Evolutionary conservation across 1,140 invertebrate genomes (phyloP), one percentile per base, ranked within the genome.

Genomic region (Trigoniulus corallinus): DNA sequence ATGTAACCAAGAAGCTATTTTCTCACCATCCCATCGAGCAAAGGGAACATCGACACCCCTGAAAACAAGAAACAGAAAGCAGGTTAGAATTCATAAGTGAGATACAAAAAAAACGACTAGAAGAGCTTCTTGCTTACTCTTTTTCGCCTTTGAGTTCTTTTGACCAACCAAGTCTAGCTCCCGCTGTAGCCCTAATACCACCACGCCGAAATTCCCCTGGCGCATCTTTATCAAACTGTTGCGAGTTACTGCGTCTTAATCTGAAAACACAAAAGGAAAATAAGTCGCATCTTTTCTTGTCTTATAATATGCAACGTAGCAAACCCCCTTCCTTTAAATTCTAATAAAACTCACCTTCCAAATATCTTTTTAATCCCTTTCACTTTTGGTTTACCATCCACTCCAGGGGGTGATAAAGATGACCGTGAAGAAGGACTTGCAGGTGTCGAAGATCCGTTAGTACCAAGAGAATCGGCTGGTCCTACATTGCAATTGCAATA

Each of bases 1-100:
- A 55, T 80, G 74, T 24, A 98, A 61, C 94, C 94, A 98, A 40
- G 80, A 78, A 59, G 80, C 81, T 0, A 96, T 76, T 29, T 85
- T 79, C 45, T 91, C 85, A 4, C 77, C 73, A 57, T 83, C 78
- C 80, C 92, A 91, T 50, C 86, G 62, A 13, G 64, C 59, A 59
- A 77, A 76, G 23, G 72, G 69, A 34, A 48, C 42, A 29, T 47
- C 34, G 26, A 27, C 20, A n/a, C 58, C 57, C 46, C 62, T 63
- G 54, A 1, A 59, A 61, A 52, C 21, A 34, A 37, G 54, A 48
- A n/a, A n/a, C n/a, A n/a, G n/a, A n/a, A n/a, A n/a, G 3, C 7
- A 34, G 29, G 15, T 34, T 15, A 34, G 15, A 34, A 7, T 7
- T 34, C 29, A 34, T 34, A 34, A 34, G 7, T 34, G 29, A 15